Evolutionary conservation across 2,113 vertebrate species (phyloP).

Genomic region (Engraulis encrasicolus): DNA sequence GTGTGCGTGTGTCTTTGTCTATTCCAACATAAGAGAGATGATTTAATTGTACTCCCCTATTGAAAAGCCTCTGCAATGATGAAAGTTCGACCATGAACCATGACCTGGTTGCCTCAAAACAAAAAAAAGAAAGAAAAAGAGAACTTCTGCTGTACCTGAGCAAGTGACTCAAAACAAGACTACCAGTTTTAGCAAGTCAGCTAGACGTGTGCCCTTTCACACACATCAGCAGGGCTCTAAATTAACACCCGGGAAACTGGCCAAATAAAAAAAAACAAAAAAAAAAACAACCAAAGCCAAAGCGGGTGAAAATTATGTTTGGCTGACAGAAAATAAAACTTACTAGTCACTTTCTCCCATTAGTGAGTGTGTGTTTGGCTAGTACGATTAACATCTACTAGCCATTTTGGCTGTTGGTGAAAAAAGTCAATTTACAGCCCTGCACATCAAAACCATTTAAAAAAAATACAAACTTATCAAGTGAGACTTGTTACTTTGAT

Average conservation of each 20-base stretch:
- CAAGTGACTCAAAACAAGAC: background rate
- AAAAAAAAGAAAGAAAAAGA: background rate
- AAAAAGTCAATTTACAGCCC: no score
- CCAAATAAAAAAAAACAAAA: no score
- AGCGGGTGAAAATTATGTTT: no score
- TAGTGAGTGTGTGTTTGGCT: no score
- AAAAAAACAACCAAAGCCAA: no score
- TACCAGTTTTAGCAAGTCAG: background rate
- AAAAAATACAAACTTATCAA: background rate
- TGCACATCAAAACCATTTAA: background rate
- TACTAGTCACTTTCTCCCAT: no score
- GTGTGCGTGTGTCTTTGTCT: background rate
- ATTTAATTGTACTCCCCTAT: background rate
- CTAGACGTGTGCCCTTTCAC: background rate
- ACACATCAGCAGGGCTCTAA: background rate
- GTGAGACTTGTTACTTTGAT: background rate
- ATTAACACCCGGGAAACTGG: no score
- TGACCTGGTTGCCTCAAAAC: no score
- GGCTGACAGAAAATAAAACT: no score
- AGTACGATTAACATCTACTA: no score
- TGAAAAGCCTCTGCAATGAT: background rate
- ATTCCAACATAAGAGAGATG: background rate
- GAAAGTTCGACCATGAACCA: background rate
- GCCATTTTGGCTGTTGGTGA: no score
- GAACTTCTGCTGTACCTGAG: no score